Percentiles rank a stretch among this genome's conserved stretches.
Conservation (phyloP, 2,888 invertebrate species). For the Xylocampa areola region DNA sequence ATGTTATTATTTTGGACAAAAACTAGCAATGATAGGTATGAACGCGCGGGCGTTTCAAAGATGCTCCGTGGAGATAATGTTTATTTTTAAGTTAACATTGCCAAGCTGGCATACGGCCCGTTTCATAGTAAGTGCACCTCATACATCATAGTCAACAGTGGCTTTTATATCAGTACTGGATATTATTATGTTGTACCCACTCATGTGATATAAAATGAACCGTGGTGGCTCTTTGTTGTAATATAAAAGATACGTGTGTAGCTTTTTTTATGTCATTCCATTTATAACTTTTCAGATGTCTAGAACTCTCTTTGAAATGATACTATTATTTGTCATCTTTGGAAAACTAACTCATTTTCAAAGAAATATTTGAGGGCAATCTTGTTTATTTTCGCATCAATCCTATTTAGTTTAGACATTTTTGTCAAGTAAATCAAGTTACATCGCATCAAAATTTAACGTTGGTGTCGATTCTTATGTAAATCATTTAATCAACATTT, state of each 20-base stretch:
- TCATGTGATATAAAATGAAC: slow-evolving; percentile 9
- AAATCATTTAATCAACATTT: too few species aligned
- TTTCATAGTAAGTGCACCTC: slow-evolving; percentile 46
- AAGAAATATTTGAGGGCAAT: too few species aligned
- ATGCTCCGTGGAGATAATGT: slow-evolving; percentile 39
- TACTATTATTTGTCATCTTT: too few species aligned
- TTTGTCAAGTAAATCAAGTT: too few species aligned
- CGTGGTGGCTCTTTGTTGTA: slow-evolving; percentile 8
- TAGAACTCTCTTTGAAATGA: too few species aligned
- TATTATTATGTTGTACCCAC: slow-evolving; percentile 32
- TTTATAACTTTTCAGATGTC: neutral
- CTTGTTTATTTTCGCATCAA: too few species aligned
- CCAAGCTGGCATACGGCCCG: slow-evolving; percentile 52
- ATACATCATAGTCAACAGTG: slow-evolving; percentile 48
- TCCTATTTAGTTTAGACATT: too few species aligned
- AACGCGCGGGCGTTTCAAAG: slow-evolving; percentile 19
- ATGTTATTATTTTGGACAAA: slow-evolving; percentile 62
- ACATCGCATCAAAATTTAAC: too few species aligned
- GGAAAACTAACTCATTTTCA: too few species aligned
- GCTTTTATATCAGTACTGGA: slow-evolving; percentile 35
- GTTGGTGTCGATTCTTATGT: too few species aligned
- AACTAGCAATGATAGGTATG: slow-evolving; percentile 37
- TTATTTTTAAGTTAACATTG: slow-evolving; percentile 48
- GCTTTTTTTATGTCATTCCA: neutral
- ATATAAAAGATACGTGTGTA: slow-evolving; percentile 1